Evolutionary conservation across 2,797 vertebrate species (phyloP).

Genomic region (Syngnathus acus): DNA sequence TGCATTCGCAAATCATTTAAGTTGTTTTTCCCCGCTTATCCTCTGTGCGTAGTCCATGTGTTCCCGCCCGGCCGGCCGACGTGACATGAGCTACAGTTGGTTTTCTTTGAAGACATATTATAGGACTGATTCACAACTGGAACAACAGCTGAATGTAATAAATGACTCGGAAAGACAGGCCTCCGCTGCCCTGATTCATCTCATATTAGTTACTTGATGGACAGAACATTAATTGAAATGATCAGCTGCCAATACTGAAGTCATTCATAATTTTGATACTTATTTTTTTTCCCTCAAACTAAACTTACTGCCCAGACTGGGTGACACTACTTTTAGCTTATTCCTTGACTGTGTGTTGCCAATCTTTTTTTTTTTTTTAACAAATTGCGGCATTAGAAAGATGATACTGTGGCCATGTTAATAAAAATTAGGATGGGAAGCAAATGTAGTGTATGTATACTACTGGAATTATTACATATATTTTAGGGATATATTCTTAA

Average conservation of each 20-base stretch:
- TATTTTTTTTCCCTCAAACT: not conserved
- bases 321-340: not conserved
- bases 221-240: constrained; percentile 13
- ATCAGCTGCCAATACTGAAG: not conserved
- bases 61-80: constrained; percentile 14
- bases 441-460: not conserved
- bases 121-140: constrained; percentile 18
- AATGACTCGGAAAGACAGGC: constrained; percentile 29
- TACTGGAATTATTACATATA: not conserved
- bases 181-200: constrained; percentile 5
- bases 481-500: not conserved
- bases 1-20: constrained; percentile 34
- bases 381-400: not conserved
- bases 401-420: not conserved
- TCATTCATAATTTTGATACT: not conserved
- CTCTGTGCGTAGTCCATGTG: not conserved
- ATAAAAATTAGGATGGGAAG: not conserved
- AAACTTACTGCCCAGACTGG: not conserved
- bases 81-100: constrained; percentile 28
- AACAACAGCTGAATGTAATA: constrained; percentile 35
- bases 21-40: not conserved
- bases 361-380: not conserved
- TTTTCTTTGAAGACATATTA: constrained; percentile 33
- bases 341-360: not conserved
- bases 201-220: constrained; percentile 16